These are phyloP conservation scores for Andricus curvator DNA, from an alignment of 2,888 invertebrate species.

Conservation along the genomic window DNA sequence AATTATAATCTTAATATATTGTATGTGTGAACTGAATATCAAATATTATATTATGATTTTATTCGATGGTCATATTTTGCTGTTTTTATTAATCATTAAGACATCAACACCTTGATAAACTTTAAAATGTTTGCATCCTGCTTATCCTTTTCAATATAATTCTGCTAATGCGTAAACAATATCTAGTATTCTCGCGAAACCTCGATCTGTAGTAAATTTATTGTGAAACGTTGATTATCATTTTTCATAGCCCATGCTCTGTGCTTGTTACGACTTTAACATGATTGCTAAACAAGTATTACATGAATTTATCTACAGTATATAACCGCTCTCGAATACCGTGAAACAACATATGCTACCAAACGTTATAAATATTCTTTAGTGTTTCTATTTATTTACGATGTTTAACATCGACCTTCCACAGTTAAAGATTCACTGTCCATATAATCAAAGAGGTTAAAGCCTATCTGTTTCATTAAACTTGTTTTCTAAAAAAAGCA, in stretches of 20 bases:
- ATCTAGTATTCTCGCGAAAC: background rate
- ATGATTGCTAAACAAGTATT: conserved; percentile 39
- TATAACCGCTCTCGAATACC: conserved; percentile 33
- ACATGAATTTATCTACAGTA: conserved; percentile 27
- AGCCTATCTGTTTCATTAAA: background rate
- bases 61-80: background rate
- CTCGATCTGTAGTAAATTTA: conserved; percentile 36
- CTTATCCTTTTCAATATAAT: background rate
- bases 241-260: conserved; percentile 1
- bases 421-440: background rate
- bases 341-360: conserved; percentile 19
- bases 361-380: conserved; percentile 24
- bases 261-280: conserved; percentile 34
- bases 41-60: background rate
- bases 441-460: background rate
- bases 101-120: background rate
- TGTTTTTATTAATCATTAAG: background rate
- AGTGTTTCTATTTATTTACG: background rate
- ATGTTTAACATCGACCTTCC: background rate
- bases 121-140: background rate
- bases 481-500: background rate
- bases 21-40: background rate
- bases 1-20: background rate
- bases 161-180: background rate
- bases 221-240: conserved; percentile 38